phyloP scores from a whole-genome alignment of 2,888 invertebrate genomes.

The Andricus quercusramuli region DNA sequence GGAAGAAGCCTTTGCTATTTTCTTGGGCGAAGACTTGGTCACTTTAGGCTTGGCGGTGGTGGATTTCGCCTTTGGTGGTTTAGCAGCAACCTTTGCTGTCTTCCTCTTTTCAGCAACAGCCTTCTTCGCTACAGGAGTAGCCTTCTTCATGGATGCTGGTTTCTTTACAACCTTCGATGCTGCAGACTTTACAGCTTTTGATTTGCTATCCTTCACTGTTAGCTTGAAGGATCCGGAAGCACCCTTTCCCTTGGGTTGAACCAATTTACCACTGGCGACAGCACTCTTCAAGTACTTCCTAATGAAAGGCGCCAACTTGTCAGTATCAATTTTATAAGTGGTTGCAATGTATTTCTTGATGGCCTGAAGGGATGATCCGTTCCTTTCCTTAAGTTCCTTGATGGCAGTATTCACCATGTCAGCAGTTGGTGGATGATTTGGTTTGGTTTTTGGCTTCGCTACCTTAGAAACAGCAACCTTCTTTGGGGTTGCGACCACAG shows the following conservation, averaged over 20 bases:
- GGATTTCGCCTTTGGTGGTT: neutral
- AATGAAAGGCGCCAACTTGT: too few relatives aligned
- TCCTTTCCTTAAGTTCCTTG: too few relatives aligned
- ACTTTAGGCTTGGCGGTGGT: too few relatives aligned
- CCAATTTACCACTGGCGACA: too few relatives aligned
- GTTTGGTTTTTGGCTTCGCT: conserved; percentile 50
- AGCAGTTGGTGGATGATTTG: conserved; percentile 66
- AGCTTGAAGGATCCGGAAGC: conserved; percentile 78
- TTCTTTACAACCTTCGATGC: conserved; percentile 45
- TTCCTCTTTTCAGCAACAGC: conserved; percentile 46
- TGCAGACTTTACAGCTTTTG: neutral
- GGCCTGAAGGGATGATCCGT: too few relatives aligned
- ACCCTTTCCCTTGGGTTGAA: conserved; percentile 80
- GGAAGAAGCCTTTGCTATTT: neutral
- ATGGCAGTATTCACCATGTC: too few relatives aligned
- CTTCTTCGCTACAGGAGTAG: conserved; percentile 43
- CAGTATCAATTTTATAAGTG: conserved; percentile 82
- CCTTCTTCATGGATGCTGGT: conserved; percentile 56
- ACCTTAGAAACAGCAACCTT: neutral
- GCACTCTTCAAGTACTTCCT: too few relatives aligned
- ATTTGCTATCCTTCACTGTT: neutral
- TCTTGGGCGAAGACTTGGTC: neutral
- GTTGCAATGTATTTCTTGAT: conserved; percentile 79
- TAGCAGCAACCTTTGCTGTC: conserved; percentile 48
- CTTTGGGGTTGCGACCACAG: conserved; percentile 3